Conservation (phyloP, 2,888 invertebrate species). For the Cephus spinipes region DNA sequence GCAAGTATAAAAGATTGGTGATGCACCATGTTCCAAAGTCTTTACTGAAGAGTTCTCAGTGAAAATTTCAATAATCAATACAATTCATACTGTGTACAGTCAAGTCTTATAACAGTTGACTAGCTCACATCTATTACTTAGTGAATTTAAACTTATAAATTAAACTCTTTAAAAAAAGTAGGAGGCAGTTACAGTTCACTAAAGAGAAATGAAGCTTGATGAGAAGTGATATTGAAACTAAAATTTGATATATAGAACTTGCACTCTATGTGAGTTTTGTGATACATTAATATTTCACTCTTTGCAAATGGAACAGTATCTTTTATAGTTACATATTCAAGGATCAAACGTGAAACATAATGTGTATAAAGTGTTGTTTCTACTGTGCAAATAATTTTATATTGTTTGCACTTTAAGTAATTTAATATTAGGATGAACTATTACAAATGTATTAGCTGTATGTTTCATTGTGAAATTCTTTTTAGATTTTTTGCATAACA, state of each 20-base stretch:
- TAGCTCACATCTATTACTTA: neutral
- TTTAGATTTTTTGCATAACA: neutral
- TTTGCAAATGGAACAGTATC: neutral
- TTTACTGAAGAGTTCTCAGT: neutral
- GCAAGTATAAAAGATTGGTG: neutral
- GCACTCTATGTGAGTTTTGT: neutral
- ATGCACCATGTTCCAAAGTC: neutral
- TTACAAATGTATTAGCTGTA: neutral
- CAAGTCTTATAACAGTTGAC: neutral
- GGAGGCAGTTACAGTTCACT: neutral
- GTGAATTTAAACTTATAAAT: neutral
- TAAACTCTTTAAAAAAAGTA: neutral
- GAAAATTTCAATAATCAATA: neutral
- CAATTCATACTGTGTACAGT: neutral
- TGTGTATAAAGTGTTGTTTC: neutral
- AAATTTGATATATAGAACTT: neutral
- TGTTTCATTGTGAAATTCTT: neutral
- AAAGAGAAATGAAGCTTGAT: neutral
- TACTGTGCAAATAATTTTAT: neutral
- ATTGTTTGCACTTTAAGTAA: neutral
- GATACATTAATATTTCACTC: neutral
- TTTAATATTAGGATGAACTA: neutral
- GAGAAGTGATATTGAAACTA: neutral
- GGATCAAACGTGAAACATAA: neutral
- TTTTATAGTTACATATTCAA: neutral